Evolutionary conservation across 2,888 invertebrate genomes (phyloP).

Genomic region (Micropterix aruncella): DNA sequence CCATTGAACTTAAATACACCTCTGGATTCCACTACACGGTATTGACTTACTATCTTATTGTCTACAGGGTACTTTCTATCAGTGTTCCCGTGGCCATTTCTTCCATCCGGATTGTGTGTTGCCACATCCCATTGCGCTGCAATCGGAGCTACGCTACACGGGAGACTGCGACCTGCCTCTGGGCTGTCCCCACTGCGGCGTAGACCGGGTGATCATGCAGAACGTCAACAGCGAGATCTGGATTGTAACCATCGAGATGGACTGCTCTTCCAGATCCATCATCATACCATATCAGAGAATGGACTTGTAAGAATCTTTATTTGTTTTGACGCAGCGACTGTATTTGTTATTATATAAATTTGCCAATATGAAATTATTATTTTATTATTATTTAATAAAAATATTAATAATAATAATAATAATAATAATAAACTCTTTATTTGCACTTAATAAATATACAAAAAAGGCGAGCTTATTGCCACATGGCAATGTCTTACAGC

Average conservation of each 20-base stretch:
- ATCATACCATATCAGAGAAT: constrained; percentile 30
- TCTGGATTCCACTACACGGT: neutral
- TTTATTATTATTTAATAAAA: no score
- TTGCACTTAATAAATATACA: no score
- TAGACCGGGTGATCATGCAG: constrained; percentile 23
- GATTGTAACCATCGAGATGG: constrained; percentile 23
- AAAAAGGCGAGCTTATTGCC: no score
- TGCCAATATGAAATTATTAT: no score
- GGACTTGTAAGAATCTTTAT: constrained; percentile 22
- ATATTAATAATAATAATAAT: no score
- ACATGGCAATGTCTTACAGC: no score
- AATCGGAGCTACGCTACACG: constrained; percentile 14
- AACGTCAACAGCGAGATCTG: constrained; percentile 21
- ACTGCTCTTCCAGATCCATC: constrained; percentile 24
- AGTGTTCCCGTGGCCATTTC: constrained; percentile 65
- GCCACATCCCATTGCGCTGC: constrained; percentile 17
- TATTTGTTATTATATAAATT: no score
- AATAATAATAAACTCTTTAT: no score
- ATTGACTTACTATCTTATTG: constrained; percentile 4
- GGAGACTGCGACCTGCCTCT: constrained; percentile 14
- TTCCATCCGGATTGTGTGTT: constrained; percentile 72
- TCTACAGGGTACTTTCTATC: constrained; percentile 64
- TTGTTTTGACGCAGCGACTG: no score
- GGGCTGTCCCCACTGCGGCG: constrained; percentile 36
- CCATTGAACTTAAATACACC: no score